A percentile compares a stretch with the other conserved stretches of the same genome.
These are phyloP conservation scores for Rotaria socialis DNA, from an alignment of 2,888 invertebrate genomes.

Conservation along the genomic window DNA sequence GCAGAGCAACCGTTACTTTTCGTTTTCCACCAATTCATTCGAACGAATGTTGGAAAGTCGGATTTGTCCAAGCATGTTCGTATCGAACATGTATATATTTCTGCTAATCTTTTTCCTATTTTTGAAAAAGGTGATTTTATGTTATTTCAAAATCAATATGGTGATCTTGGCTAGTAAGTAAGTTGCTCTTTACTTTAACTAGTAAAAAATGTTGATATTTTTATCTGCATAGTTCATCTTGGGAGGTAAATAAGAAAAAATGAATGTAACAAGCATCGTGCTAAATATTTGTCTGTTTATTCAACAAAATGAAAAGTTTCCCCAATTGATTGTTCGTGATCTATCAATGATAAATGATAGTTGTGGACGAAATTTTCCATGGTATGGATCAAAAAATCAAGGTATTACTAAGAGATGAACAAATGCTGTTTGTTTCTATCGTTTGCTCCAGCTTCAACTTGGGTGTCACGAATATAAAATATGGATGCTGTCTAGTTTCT, in stretches of 20 bases:
- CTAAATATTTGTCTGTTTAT: slow-evolving; percentile 39
- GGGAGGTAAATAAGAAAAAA: slow-evolving; percentile 50
- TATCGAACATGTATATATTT: slow-evolving; percentile 47
- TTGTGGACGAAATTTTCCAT: slow-evolving; percentile 59
- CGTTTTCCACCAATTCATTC: slow-evolving; percentile 55
- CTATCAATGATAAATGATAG: slow-evolving; percentile 59
- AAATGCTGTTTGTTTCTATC: too few species aligned
- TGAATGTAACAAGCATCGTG: too few species aligned
- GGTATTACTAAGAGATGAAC: not conserved
- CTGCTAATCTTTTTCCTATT: not conserved
- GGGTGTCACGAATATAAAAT: too few species aligned
- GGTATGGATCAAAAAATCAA: slow-evolving; percentile 54
- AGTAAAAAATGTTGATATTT: slow-evolving; percentile 48
- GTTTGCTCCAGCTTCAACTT: too few species aligned
- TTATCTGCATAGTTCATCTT: not conserved
- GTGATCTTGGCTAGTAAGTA: slow-evolving; percentile 58
- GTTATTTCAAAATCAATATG: slow-evolving; percentile 58
- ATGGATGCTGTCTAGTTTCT: too few species aligned
- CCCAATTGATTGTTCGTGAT: slow-evolving; percentile 55
- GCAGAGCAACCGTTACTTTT: slow-evolving; percentile 56
- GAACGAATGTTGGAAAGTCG: slow-evolving; percentile 56
- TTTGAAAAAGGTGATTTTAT: slow-evolving; percentile 50
- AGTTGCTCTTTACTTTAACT: not conserved
- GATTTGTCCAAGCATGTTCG: slow-evolving; percentile 60
- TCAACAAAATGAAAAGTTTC: slow-evolving; percentile 57